phyloP scores from a whole-genome alignment of 2,888 invertebrate species.

The Arctia plantaginis region DNA sequence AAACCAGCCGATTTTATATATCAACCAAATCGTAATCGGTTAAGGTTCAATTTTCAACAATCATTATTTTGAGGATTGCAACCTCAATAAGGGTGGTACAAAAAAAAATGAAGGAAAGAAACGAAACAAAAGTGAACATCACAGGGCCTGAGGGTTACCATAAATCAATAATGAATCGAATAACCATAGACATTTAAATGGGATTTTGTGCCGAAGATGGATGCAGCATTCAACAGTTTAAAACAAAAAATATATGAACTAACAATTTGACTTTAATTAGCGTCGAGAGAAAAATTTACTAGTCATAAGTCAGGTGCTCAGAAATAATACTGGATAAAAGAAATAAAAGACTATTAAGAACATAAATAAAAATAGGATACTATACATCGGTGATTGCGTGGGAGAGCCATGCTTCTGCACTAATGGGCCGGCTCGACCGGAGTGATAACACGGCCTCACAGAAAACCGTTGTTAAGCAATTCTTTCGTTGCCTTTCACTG shows the following conservation, averaged over 20 bases:
- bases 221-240: constrained; percentile 36
- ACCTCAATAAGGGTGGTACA: not conserved
- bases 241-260: constrained; percentile 24
- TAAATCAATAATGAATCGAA: constrained; percentile 67
- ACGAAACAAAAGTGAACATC: constrained; percentile 63
- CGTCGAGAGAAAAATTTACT: constrained; percentile 20
- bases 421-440: too few relatives aligned
- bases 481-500: too few relatives aligned
- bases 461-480: too few relatives aligned
- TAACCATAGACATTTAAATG: constrained; percentile 52
- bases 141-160: constrained; percentile 54
- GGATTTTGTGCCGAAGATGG: constrained; percentile 40
- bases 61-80: not conserved
- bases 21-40: constrained; percentile 2
- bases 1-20: constrained; percentile 8
- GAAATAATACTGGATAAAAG: not conserved
- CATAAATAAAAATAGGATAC: too few relatives aligned
- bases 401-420: too few relatives aligned
- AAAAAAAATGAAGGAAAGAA: constrained; percentile 48
- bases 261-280: constrained; percentile 22
- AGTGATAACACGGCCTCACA: too few relatives aligned
- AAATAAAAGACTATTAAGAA: too few relatives aligned
- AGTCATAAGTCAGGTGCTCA: constrained; percentile 8
- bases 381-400: too few relatives aligned
- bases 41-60: constrained; percentile 19